These are phyloP conservation scores for Labeo rohita DNA, from an alignment of 2,113 vertebrate species.

Conservation along the genomic window DNA sequence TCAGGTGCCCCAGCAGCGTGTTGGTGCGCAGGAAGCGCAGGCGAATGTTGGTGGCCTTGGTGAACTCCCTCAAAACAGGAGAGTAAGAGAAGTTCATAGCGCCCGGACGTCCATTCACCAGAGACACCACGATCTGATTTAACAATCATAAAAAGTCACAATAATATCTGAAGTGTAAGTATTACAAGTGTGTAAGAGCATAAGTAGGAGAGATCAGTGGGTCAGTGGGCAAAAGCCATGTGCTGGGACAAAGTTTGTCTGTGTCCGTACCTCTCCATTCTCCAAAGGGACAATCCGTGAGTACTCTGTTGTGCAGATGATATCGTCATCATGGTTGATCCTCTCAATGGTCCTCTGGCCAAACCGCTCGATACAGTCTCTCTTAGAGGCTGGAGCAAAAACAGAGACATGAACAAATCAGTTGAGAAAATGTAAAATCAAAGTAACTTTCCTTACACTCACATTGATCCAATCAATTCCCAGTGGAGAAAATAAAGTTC, in stretches of 20 bases:
- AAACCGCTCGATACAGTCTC: conserved; percentile 93
- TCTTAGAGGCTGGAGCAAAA: conserved; percentile 84
- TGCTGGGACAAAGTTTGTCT: background rate
- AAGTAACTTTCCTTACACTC: background rate
- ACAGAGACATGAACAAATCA: conserved; percentile 32
- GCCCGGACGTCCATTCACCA: conserved; percentile 94
- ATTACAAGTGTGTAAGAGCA: background rate
- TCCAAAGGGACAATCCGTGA: conserved; percentile 94
- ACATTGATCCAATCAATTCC: background rate
- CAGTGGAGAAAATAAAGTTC: too few species aligned
- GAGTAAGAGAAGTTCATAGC: conserved; percentile 98
- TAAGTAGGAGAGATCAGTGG: background rate
- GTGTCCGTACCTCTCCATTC: conserved; percentile 88
- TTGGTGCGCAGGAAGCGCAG: conserved; percentile 95
- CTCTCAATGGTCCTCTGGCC: conserved; percentile 86
- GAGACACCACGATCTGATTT: conserved; percentile 89
- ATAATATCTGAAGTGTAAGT: background rate
- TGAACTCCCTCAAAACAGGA: conserved; percentile 90
- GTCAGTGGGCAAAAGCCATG: background rate
- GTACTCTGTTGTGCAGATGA: conserved; percentile 91
- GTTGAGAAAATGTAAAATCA: background rate
- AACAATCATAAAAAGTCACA: background rate
- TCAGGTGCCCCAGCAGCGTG: conserved; percentile 94
- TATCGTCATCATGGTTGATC: conserved; percentile 81
- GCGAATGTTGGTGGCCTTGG: conserved; percentile 94